Conservation (phyloP, 2,888 invertebrate species). For the Rhamnusium bicolor region DNA sequence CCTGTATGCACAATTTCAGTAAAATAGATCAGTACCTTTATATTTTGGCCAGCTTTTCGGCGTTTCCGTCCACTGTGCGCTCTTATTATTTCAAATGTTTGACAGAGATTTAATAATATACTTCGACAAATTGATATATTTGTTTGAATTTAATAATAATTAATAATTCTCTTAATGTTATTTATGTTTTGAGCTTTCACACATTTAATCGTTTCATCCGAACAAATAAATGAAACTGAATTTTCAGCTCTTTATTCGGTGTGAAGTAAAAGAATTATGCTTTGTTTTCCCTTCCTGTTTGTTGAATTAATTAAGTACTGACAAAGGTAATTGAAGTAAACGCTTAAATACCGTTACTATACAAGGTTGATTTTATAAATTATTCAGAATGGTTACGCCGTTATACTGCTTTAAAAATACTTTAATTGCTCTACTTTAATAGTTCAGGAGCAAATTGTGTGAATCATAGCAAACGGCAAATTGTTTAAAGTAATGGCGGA, state of each 20-base stretch:
- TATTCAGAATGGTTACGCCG: neutral
- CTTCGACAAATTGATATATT: too few relatives aligned
- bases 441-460: neutral
- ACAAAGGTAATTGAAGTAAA: slow-evolving; percentile 15
- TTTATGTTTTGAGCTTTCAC: too few relatives aligned
- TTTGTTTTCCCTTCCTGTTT: slow-evolving; percentile 6
- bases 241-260: neutral
- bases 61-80: too few relatives aligned
- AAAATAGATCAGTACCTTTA: too few relatives aligned
- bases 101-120: too few relatives aligned
- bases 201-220: too few relatives aligned
- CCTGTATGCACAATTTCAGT: too few relatives aligned
- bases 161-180: too few relatives aligned
- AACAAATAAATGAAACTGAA: slow-evolving; percentile 16
- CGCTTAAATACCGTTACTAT: slow-evolving; percentile 1
- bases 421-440: too few relatives aligned
- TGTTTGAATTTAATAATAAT: too few relatives aligned
- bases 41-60: too few relatives aligned
- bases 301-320: slow-evolving; percentile 9
- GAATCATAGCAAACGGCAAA: neutral
- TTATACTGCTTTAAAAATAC: neutral
- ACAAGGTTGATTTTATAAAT: slow-evolving; percentile 11
- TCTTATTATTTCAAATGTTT: too few relatives aligned
- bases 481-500: neutral
- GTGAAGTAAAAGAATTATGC: neutral